Conservation (phyloP, 2,888 invertebrate genomes). For the Nasonovia ribisnigri region DNA sequence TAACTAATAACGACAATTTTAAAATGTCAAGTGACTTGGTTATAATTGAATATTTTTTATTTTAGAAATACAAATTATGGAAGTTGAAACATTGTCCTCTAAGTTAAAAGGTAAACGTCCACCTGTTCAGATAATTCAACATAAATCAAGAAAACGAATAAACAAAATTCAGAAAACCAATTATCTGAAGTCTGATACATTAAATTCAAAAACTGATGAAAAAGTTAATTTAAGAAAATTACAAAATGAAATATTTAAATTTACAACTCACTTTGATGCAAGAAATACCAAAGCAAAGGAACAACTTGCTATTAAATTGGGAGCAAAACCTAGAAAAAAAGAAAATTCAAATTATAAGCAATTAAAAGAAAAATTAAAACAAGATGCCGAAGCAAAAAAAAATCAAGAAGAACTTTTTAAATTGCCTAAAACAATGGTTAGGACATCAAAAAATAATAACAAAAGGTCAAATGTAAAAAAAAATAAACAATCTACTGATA, state of each 20-base stretch:
- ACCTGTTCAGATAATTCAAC: slow-evolving; percentile 41
- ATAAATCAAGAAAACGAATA: slow-evolving; percentile 36
- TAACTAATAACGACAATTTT: not conserved
- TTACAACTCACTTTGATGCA: slow-evolving; percentile 50
- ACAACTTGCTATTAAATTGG: slow-evolving; percentile 54
- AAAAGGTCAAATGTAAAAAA: not conserved
- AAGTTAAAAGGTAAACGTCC: slow-evolving; percentile 22
- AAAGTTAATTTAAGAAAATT: slow-evolving; percentile 51
- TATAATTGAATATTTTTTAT: not conserved
- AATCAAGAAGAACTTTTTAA: slow-evolving; percentile 61
- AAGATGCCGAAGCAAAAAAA: slow-evolving; percentile 29
- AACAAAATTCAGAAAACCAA: not conserved
- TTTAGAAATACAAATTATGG: slow-evolving; percentile 33
- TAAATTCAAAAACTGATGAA: slow-evolving; percentile 5
- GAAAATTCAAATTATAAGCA: slow-evolving; percentile 43
- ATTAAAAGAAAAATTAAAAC: slow-evolving; percentile 48
- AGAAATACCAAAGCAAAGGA: slow-evolving; percentile 40
- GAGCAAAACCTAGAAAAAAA: slow-evolving; percentile 59
- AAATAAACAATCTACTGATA: slow-evolving; percentile 49
- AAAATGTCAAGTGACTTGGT: not conserved
- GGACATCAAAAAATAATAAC: slow-evolving; percentile 51
- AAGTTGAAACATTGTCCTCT: slow-evolving; percentile 47
- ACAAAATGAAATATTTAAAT: slow-evolving; percentile 63
- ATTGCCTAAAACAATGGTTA: slow-evolving; percentile 59
- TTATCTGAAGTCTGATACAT: not conserved